Evolutionary conservation across 2,113 vertebrate genomes (phyloP).

Genomic region (Galeopterus variegatus): DNA sequence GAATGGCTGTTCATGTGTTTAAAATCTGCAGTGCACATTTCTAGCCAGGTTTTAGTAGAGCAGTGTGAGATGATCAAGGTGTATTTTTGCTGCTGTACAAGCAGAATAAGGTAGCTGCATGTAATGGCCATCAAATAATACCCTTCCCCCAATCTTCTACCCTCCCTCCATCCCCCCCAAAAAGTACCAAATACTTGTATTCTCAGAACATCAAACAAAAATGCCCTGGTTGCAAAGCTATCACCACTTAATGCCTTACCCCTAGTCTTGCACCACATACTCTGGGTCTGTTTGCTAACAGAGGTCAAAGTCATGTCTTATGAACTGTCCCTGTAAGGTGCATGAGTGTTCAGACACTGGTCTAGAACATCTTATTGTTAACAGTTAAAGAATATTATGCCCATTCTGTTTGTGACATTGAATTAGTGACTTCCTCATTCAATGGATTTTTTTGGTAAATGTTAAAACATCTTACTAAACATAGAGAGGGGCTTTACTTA

Average conservation of each 20-base stretch:
- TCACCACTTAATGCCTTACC: neutral
- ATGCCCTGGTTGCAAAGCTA: conserved; percentile 40
- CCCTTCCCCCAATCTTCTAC: too few species aligned
- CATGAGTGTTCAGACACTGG: neutral
- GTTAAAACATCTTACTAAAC: conserved; percentile 38
- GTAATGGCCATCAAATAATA: conserved; percentile 67
- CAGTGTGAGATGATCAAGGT: conserved; percentile 67
- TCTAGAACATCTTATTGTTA: neutral
- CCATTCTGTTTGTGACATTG: conserved; percentile 61
- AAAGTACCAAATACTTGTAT: conserved; percentile 24
- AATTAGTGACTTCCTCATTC: neutral
- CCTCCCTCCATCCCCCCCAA: neutral
- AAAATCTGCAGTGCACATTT: conserved; percentile 77
- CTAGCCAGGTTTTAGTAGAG: conserved; percentile 78
- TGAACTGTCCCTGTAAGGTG: neutral
- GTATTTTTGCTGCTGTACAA: conserved; percentile 70
- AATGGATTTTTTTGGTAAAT: neutral
- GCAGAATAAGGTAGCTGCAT: conserved; percentile 72
- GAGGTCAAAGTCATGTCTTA: conserved; percentile 11
- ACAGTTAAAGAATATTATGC: conserved; percentile 53
- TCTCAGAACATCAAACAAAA: conserved; percentile 71
- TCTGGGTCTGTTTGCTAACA: neutral
- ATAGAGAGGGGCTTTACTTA: conserved; percentile 55
- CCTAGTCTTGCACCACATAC: neutral
- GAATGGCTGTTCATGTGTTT: conserved; percentile 82